Base-by-base conservation (phyloP, 2,113 vertebrate species). In the Chionis minor region DNA sequence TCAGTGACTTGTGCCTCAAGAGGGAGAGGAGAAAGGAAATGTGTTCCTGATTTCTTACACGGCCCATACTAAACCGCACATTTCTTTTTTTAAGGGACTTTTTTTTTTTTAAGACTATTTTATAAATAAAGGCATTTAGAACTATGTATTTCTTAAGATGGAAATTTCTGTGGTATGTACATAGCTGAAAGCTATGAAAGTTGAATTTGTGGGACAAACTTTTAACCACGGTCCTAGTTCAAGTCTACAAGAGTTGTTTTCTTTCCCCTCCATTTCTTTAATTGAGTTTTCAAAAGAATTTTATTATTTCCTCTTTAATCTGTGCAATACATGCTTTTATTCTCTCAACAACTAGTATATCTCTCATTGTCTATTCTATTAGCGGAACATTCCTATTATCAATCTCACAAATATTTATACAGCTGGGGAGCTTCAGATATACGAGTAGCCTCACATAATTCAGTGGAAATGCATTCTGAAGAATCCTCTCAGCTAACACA, bases 391-490 rank as follows among this genome's bases (percentile, higher is more conserved):
- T 92, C 52, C 78, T 87, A 65, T 95, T 93, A 91, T 82, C 93
- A 91, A 75, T 88, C 33, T 82, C 70, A 78, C 51, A 88, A 96
- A 94, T 96, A 88, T 97, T 95, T 95, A 90, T 88, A 87, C 81
- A 96, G 87, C 94, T 96, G 81, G 62, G 81, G 11, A 93, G 27
- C 74, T 96, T 74, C 56, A 85, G 93, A 79, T 93, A 79, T 15
- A 75, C 9, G 73, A 87, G 58, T 35, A 89, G 78, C 44, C 56
- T 77, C 74, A 61, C 49, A 69, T 44, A 82, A 77, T 56, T 73
- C 54, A 62, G 65, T 86, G 49, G 70, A 92, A 92, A 89, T 72
- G 58, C 66, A 54, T 83, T 86, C 58, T 93, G 88, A 73, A 90
- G 80, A 81, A 80, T 83, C 49, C 51, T 92, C 55, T 94, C 63